phyloP scores from a whole-genome alignment of 2,888 invertebrate species.

The Cenopis cana region DNA sequence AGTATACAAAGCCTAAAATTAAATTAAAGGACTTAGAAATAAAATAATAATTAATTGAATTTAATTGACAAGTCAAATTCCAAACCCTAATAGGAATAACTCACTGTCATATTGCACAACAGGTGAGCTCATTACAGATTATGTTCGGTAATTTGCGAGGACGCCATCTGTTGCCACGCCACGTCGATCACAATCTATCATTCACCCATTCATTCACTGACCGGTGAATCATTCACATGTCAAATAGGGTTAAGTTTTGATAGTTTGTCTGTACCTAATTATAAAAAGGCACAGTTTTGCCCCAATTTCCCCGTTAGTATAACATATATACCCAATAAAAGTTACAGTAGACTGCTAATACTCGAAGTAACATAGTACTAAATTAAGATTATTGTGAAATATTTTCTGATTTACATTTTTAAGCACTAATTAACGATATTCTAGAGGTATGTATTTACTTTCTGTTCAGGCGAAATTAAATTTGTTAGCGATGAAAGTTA shows the following conservation, averaged over 20 bases:
- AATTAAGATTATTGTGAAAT: too few relatives aligned
- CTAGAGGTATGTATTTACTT: too few relatives aligned
- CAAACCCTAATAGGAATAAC: constrained; percentile 26
- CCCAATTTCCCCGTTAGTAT: background rate
- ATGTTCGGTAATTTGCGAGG: constrained; percentile 41
- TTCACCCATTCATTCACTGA: constrained; percentile 35
- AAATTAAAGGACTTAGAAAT: background rate
- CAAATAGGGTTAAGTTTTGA: constrained; percentile 21
- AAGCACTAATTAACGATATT: too few relatives aligned
- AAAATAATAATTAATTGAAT: constrained; percentile 16
- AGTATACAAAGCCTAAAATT: background rate
- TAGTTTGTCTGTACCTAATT: constrained; percentile 2
- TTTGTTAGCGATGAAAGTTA: too few relatives aligned
- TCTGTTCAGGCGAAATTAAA: too few relatives aligned
- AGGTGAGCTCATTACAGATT: constrained; percentile 45
- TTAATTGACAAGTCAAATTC: constrained; percentile 28
- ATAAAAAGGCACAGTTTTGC: background rate
- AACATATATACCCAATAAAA: background rate
- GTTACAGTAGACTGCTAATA: background rate
- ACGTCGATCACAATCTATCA: constrained; percentile 43
- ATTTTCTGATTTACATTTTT: too few relatives aligned
- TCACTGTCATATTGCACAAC: constrained; percentile 44
- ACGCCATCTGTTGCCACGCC: constrained; percentile 43
- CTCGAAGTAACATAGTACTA: too few relatives aligned
- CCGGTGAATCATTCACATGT: constrained; percentile 40